Percentiles rank a stretch among this genome's conserved stretches.
These are phyloP conservation scores for Colletes collaris DNA, from an alignment of 2,888 invertebrate genomes.

Conservation along the genomic window DNA sequence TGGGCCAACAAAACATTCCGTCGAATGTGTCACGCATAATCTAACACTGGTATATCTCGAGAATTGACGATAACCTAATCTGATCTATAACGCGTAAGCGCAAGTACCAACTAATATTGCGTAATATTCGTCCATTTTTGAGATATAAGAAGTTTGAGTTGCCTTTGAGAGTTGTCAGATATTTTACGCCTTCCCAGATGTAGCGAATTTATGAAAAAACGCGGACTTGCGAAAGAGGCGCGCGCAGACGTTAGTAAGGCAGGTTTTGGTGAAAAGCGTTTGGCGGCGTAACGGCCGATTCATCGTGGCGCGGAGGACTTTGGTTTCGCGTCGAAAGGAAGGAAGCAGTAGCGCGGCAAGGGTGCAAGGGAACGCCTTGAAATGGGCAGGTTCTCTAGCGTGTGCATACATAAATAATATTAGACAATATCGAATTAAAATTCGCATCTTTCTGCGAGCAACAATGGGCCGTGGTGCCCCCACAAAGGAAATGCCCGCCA, in stretches of 20 bases:
- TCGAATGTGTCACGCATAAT: too few relatives aligned
- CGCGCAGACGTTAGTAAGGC: background rate
- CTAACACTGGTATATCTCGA: too few relatives aligned
- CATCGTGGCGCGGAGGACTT: constrained; percentile 29
- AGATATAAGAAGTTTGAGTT: too few relatives aligned
- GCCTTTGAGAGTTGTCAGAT: background rate
- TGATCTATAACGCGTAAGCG: too few relatives aligned
- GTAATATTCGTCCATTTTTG: too few relatives aligned
- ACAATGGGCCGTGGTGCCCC: constrained; percentile 73
- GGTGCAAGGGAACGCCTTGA: constrained; percentile 47
- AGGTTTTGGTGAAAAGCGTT: constrained; percentile 2
- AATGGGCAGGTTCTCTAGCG: constrained; percentile 57
- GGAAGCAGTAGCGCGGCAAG: constrained; percentile 50
- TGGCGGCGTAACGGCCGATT: constrained; percentile 43
- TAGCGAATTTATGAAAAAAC: background rate
- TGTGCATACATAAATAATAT: constrained; percentile 77
- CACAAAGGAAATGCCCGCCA: constrained; percentile 77
- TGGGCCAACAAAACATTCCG: too few relatives aligned
- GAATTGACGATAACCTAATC: too few relatives aligned
- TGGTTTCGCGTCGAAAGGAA: constrained; percentile 52
- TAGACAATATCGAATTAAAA: constrained; percentile 79
- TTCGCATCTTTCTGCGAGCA: constrained; percentile 75
- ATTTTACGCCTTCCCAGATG: background rate
- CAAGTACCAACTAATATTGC: too few relatives aligned
- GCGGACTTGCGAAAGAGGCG: background rate